phyloP scores from a whole-genome alignment of 1,140 invertebrate genomes.

The Varroa destructor region DNA sequence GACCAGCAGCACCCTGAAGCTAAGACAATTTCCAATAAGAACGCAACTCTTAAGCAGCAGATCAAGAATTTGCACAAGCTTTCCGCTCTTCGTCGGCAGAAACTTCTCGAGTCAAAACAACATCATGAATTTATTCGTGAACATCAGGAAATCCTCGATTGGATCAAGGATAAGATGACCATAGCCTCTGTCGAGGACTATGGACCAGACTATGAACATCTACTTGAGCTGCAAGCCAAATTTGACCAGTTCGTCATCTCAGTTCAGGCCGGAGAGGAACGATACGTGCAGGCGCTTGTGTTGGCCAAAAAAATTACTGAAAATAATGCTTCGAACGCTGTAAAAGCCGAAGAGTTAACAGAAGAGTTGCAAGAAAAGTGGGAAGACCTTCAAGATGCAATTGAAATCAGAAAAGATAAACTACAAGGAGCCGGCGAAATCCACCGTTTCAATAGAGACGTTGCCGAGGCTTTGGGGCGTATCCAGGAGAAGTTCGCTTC shows the following conservation, averaged over 20 bases:
- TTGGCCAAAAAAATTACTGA: slow-evolving; percentile 75
- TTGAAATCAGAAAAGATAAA: slow-evolving; percentile 68
- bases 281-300: slow-evolving; percentile 82
- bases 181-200: slow-evolving; percentile 84
- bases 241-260: slow-evolving; percentile 89
- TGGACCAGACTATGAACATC: slow-evolving; percentile 90
- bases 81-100: slow-evolving; percentile 61
- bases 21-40: slow-evolving; percentile 60
- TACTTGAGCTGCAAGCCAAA: slow-evolving; percentile 73
- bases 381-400: slow-evolving; percentile 69
- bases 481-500: slow-evolving; percentile 75
- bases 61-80: slow-evolving; percentile 65
- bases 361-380: slow-evolving; percentile 50
- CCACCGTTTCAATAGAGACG: slow-evolving; percentile 89
- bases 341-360: not conserved
- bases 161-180: slow-evolving; percentile 84
- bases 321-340: slow-evolving; percentile 36
- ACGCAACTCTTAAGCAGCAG: slow-evolving; percentile 52
- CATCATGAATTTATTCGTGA: slow-evolving; percentile 84
- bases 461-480: slow-evolving; percentile 73
- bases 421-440: slow-evolving; percentile 85
- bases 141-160: slow-evolving; percentile 73
- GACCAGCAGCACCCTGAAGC: slow-evolving; percentile 55
- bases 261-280: slow-evolving; percentile 75
- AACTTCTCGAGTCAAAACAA: slow-evolving; percentile 76